Evolutionary conservation across 2,113 vertebrate genomes (phyloP), one percentile per base, ranked within the genome.

Genomic region (human (Homo sapiens)): DNA sequence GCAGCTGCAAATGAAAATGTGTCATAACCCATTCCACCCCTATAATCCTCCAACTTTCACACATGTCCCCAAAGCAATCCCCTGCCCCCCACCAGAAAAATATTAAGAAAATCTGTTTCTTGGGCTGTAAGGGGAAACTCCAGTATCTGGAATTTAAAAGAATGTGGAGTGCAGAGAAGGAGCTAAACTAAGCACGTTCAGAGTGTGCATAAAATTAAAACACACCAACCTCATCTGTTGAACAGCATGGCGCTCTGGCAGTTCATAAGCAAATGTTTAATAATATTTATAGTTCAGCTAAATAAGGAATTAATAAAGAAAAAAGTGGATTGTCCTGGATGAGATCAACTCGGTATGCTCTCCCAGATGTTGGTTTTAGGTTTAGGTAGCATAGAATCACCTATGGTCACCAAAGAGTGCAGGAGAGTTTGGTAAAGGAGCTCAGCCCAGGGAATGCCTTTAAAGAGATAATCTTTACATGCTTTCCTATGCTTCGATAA

Each of bases 1-100:
- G 93, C 97, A 96, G 96, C 75, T 97, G 94, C 91, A 97, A 97
- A 98, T 96, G 80, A 95, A 98, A 97, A 79, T 95, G 76, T 75
- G 89, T 95, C 97, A 95, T 91, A 97, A 93, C 73, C 84, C 90
- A 82, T 82, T 50, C 61, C 48, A 84, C 93, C 86, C 27, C 80
- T 73, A 73, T 89, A 93, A 79, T 75, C 90, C 92, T 73, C 27
- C 78, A 96, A n/a, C 90, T 75, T 80, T 91, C 89, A 96, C 92
- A 97, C 90, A 95, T 89, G 90, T 85, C 88, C 59, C 10, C 9
- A 89, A 59, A 88, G 45, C 50, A 94, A 43, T 27, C 50, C 73
- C 55, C 78, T 2, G 20, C 48, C 55, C 89, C 16, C 40, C 70
- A 20, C 35, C 7, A 55, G 72, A 32, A 87, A 55, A 85, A 90